A percentile compares a stretch with the other conserved stretches of the same genome.
phyloP scores from a whole-genome alignment of 2,888 invertebrate genomes.

The Phengaris arion region DNA sequence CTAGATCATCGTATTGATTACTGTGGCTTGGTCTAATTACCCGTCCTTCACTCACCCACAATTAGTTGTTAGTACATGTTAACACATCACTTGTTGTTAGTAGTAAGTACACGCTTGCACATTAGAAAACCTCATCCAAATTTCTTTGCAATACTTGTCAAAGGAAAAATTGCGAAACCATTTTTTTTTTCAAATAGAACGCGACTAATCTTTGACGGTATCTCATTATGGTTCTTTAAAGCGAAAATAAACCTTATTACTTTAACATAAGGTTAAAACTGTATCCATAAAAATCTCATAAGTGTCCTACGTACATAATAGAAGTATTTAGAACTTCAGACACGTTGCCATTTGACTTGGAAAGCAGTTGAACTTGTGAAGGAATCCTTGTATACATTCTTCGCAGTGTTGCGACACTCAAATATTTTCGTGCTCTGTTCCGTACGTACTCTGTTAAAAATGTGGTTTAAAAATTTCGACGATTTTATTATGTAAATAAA shows the following conservation, averaged over 20 bases:
- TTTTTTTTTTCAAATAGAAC: constrained; percentile 61
- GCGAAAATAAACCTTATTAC: background rate
- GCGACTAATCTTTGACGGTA: constrained; percentile 65
- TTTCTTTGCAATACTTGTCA: constrained; percentile 4
- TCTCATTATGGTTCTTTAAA: constrained; percentile 28
- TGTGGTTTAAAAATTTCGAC: too few relatives aligned
- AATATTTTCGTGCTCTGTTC: too few relatives aligned
- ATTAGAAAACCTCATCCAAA: background rate
- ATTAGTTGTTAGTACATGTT: too few relatives aligned
- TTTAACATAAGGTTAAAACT: constrained; percentile 36
- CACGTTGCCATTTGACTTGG: constrained; percentile 70
- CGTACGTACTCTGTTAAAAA: background rate
- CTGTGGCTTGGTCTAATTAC: constrained; percentile 17
- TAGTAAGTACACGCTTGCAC: too few relatives aligned
- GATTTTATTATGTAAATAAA: too few relatives aligned
- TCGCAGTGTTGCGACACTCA: constrained; percentile 50
- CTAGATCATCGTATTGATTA: constrained; percentile 22
- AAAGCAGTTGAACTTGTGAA: constrained; percentile 52
- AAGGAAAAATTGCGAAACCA: constrained; percentile 56
- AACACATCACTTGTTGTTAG: too few relatives aligned
- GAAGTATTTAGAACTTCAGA: constrained; percentile 56
- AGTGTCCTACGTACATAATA: constrained; percentile 48
- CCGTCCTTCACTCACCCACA: constrained; percentile 23
- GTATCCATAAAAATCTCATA: constrained; percentile 37
- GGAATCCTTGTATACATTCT: constrained; percentile 57